A percentile compares a stretch with the other conserved stretches of the same genome.
Evolutionary conservation across 2,888 invertebrate species (phyloP).

Genomic region (Trissolcus japonicus): DNA sequence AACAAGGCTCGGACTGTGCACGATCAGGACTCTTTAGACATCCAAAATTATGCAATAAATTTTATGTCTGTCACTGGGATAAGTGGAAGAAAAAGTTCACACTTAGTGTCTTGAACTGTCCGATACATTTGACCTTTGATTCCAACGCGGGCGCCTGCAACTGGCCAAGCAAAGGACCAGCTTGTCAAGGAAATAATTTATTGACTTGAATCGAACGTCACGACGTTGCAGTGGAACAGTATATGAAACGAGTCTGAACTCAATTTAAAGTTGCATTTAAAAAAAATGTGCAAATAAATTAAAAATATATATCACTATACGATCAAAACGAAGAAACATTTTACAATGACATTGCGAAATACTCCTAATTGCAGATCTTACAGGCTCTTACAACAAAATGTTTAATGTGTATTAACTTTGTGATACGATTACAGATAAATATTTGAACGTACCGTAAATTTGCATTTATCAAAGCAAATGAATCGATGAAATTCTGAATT

Average conservation of each 20-base stretch:
- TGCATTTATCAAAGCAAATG: constrained; percentile 24
- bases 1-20: constrained; percentile 75
- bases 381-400: constrained; percentile 9
- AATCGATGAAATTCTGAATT: constrained; percentile 14
- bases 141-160: constrained; percentile 86
- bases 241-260: no score
- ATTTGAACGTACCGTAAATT: constrained; percentile 36
- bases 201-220: constrained; percentile 75
- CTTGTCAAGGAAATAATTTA: constrained; percentile 84
- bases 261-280: not conserved
- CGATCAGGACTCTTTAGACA: constrained; percentile 80
- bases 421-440: constrained; percentile 30
- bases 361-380: constrained; percentile 17
- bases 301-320: not conserved
- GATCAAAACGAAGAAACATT: not conserved
- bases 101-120: constrained; percentile 86
- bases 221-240: no score
- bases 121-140: constrained; percentile 87
- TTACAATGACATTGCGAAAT: constrained; percentile 9
- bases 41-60: constrained; percentile 88
- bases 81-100: constrained; percentile 85
- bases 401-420: constrained; percentile 38
- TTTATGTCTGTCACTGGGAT: constrained; percentile 90
- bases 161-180: constrained; percentile 88
- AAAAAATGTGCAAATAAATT: not conserved